Percentiles rank a stretch among this genome's conserved stretches.
phyloP scores from a whole-genome alignment of 2,797 vertebrate genomes.

The Melanogrammus aeglefinus region DNA sequence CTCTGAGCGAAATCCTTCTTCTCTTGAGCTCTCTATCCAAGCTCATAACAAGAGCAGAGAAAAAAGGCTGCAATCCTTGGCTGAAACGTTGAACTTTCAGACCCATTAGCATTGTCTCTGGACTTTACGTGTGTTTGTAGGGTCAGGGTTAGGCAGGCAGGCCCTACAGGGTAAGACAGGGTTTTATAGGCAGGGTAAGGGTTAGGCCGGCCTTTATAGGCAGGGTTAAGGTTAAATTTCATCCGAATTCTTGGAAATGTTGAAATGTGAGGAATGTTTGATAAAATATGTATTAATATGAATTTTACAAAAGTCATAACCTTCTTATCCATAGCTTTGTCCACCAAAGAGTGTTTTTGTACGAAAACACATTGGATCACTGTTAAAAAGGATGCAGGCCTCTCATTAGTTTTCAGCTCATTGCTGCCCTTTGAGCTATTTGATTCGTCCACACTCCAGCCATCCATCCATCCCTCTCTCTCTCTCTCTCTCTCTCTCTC shows the following conservation, averaged over 20 bases:
- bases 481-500: neutral
- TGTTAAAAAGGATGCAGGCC: neutral
- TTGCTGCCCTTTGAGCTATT: no score
- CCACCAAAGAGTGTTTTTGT: no score
- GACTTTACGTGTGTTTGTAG: constrained; percentile 45
- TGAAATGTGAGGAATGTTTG: neutral
- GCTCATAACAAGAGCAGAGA: neutral
- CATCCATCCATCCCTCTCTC: neutral
- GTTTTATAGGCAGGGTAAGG: neutral
- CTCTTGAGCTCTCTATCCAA: neutral
- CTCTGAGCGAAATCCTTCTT: neutral
- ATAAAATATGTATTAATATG: neutral
- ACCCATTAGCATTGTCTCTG: constrained; percentile 33
- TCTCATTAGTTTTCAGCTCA: neutral
- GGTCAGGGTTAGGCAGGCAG: constrained; percentile 23
- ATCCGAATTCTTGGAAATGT: neutral
- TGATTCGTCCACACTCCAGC: no score
- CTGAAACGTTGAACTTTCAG: constrained; percentile 53
- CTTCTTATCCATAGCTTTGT: no score
- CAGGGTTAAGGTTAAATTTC: no score
- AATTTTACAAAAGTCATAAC: neutral
- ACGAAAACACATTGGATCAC: neutral
- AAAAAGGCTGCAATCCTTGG: neutral
- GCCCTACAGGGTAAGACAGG: neutral
- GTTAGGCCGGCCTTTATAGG: constrained; percentile 8